These are phyloP conservation scores for Ceyx melanurus DNA, from an alignment of 2,113 vertebrate species.

Conservation along the genomic window DNA sequence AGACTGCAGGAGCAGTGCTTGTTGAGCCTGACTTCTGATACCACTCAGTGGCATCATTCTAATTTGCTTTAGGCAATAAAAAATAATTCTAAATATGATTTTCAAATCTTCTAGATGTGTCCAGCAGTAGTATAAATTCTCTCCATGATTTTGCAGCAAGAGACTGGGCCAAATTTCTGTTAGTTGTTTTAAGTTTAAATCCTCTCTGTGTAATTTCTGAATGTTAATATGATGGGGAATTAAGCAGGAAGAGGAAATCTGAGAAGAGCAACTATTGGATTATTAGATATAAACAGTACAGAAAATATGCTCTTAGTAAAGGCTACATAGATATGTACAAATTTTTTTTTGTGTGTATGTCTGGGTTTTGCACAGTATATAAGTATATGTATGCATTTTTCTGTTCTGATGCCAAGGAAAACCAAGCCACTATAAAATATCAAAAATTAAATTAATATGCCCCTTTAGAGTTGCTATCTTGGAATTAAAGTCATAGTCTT, in stretches of 20 bases:
- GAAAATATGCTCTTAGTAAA: not conserved
- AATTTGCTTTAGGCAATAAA: not conserved
- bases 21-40: not conserved
- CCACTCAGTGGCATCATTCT: not conserved
- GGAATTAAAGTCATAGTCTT: not conserved
- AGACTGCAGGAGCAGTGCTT: rapidly evolving
- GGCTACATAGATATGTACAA: not conserved
- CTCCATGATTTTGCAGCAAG: not conserved
- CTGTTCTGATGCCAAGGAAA: slow-evolving; percentile 14
- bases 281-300: not conserved
- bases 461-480: not conserved
- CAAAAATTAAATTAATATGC: not conserved
- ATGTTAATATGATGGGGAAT: not conserved
- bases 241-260: not conserved
- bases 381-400: not conserved
- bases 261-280: not conserved
- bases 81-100: not conserved
- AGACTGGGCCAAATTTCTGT: not conserved
- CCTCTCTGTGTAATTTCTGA: not conserved
- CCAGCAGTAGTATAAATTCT: not conserved
- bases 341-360: not conserved
- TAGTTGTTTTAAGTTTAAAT: not conserved
- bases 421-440: not conserved
- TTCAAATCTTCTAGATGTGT: not conserved
- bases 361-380: not conserved